Conservation (phyloP, 1,140 invertebrate species). For the Meteorus sp. region DNA sequence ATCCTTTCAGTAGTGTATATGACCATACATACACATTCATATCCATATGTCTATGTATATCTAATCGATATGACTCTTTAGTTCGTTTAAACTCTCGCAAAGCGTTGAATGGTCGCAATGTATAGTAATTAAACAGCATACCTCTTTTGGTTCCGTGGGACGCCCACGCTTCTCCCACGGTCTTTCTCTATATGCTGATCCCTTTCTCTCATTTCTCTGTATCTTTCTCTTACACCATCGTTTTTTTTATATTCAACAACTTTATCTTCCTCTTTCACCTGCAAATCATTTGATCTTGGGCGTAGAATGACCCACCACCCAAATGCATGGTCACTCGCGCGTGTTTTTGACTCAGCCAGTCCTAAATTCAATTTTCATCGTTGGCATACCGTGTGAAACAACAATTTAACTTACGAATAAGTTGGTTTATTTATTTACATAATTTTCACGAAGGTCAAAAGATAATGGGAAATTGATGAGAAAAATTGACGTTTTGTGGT, state of each 20-base stretch:
- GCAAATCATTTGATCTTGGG: neutral
- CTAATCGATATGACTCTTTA: neutral
- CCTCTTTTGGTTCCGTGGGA: slow-evolving; percentile 14
- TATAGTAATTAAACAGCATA: slow-evolving; percentile 32
- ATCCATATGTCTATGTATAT: neutral
- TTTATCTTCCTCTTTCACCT: neutral
- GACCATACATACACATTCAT: neutral
- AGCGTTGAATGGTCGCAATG: neutral
- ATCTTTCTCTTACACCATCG: neutral
- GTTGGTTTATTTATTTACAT: too few relatives aligned
- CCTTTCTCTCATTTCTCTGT: neutral
- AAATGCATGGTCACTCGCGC: neutral
- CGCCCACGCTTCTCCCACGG: slow-evolving; percentile 33
- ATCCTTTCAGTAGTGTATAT: too few relatives aligned
- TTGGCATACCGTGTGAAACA: too few relatives aligned
- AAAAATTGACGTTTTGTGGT: too few relatives aligned
- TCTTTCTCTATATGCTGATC: slow-evolving; percentile 12
- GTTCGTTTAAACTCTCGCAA: neutral
- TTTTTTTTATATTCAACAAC: too few relatives aligned
- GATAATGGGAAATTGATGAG: too few relatives aligned
- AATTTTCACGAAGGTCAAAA: too few relatives aligned
- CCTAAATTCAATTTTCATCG: too few relatives aligned
- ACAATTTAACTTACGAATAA: too few relatives aligned
- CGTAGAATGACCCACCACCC: neutral
- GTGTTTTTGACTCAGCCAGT: too few relatives aligned